Base-by-base conservation (phyloP, 2,888 invertebrate genomes). In the Azorinus chamasolen region DNA sequence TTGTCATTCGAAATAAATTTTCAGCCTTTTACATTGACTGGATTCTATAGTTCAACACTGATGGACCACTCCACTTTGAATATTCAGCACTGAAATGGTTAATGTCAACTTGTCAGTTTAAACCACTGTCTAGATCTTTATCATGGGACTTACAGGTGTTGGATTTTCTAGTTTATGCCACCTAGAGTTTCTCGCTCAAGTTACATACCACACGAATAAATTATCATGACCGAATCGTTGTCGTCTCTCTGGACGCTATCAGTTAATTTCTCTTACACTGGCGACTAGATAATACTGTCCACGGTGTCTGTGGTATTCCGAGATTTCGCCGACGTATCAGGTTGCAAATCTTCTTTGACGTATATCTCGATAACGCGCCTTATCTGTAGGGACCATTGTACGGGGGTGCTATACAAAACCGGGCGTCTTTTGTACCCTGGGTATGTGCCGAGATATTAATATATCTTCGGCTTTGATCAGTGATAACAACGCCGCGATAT, bases 321-420 rank as follows among this genome's bases (percentile, higher is more conserved):
- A 50, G 22, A 50, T 50, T 50, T 50, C 50, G 24, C 50, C 50
- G 22, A 20, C 20, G 50, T 50, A 50, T 50, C 50, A 20, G 10
- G 50, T 50, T 12, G n/a, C 50, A 50, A 20, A 50, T 50, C 50
- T 50, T 22, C 22, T 50, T 50, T 50, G 50, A 50, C 50, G 50
- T 12, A 5, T 50, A 50, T 50, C 24, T 18, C 24, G 18, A 20
- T 50, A 20, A 32, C 24, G 14, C 50, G n/a, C 5, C 22, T 50
- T 50, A 50, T 50, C 50, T 50, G 22, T 50, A 20, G 18, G 14
- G 24, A 18, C 50, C 22, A 22, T 50, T 50, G 50, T 50, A 20
- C 14, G 50, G 18, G 20, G 18, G 18, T 20, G 20, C 50, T 50
- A 22, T 22, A 22, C 50, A 50, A 20, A n/a, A 20, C 12, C 5